phyloP scores from a whole-genome alignment of 2,888 invertebrate species.

The Acronicta alni region DNA sequence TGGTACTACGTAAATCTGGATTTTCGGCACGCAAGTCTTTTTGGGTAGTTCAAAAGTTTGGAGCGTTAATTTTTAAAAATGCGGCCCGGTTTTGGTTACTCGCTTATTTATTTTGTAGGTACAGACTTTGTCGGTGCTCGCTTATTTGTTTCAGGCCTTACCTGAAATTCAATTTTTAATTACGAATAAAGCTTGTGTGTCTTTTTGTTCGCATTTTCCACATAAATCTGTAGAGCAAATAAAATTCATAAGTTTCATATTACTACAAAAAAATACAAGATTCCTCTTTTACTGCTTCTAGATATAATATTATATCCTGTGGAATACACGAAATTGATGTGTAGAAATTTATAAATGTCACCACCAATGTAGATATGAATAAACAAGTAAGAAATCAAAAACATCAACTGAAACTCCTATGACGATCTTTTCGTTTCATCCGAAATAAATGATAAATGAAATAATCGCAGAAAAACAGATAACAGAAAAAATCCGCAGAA shows the following conservation, averaged over 20 bases:
- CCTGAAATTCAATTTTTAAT: slow-evolving; percentile 40
- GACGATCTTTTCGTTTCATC: background rate
- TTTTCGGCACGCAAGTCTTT: slow-evolving; percentile 52
- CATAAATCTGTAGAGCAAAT: too few relatives aligned
- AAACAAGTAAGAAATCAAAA: background rate
- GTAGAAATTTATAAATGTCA: too few relatives aligned
- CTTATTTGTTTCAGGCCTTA: too few relatives aligned
- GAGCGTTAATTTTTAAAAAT: slow-evolving; percentile 42
- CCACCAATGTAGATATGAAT: background rate
- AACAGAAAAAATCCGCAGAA: slow-evolving; percentile 24
- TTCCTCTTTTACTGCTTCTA: too few relatives aligned
- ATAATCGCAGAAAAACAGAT: slow-evolving; percentile 12
- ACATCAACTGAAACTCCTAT: background rate
- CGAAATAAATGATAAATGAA: slow-evolving; percentile 1
- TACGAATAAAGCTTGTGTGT: slow-evolving; percentile 34
- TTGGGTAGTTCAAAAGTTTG: slow-evolving; percentile 47
- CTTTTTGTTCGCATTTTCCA: too few relatives aligned
- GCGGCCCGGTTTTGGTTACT: slow-evolving; percentile 31
- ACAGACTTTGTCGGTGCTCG: slow-evolving; percentile 6
- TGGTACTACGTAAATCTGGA: slow-evolving; percentile 36
- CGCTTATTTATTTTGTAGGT: slow-evolving; percentile 45
- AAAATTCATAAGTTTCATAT: too few relatives aligned
- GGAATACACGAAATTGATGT: too few relatives aligned
- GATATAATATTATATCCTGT: too few relatives aligned
- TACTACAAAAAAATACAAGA: too few relatives aligned